Percentiles rank a stretch among this genome's conserved stretches.
phyloP scores from a whole-genome alignment of 2,113 vertebrate species.

The Thunnus maccoyii region DNA sequence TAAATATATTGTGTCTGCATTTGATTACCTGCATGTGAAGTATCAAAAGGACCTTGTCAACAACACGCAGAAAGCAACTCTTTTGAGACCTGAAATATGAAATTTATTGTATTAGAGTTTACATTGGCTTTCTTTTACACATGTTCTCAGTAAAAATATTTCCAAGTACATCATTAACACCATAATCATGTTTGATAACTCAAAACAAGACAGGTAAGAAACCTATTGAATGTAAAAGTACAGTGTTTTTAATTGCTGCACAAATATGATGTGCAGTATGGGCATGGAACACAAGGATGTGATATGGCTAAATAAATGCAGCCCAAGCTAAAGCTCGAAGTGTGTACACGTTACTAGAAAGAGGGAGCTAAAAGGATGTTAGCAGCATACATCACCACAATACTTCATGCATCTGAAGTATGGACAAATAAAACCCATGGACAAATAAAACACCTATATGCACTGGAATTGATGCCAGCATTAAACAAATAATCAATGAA shows the following conservation, averaged over 20 bases:
- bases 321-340: conserved; percentile 7
- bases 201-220: conserved; percentile 22
- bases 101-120: conserved; percentile 12
- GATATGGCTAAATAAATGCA: background rate
- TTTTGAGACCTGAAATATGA: conserved; percentile 27
- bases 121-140: conserved; percentile 7
- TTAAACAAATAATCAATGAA: conserved; percentile 4
- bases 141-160: conserved; percentile 42
- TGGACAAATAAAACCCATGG: background rate
- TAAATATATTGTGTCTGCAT: conserved; percentile 7
- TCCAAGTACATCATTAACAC: conserved; percentile 38
- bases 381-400: conserved; percentile 10
- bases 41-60: conserved; percentile 38
- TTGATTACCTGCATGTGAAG: conserved; percentile 13
- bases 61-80: background rate
- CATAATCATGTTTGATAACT: background rate
- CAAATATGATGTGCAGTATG: background rate
- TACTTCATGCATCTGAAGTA: background rate
- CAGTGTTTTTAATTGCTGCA: conserved; percentile 14
- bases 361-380: conserved; percentile 14
- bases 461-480: conserved; percentile 10
- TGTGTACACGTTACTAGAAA: background rate
- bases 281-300: background rate
- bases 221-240: background rate
- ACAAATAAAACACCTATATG: background rate